These are phyloP conservation scores for Ammospiza nelsoni DNA, from an alignment of 2,113 vertebrate species.

Conservation along the genomic window DNA sequence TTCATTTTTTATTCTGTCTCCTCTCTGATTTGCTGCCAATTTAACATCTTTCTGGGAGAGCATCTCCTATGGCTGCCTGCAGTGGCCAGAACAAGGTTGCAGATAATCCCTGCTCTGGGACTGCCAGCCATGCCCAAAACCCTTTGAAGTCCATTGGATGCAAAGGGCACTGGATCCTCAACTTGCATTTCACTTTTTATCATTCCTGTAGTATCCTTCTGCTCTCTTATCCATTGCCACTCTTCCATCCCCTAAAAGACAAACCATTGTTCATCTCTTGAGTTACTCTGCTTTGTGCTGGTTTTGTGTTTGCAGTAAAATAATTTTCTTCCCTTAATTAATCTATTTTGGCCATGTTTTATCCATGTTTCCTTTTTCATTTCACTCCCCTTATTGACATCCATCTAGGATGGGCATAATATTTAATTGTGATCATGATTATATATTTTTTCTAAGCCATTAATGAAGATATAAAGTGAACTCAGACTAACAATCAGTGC, in stretches of 20 bases:
- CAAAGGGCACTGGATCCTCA: neutral
- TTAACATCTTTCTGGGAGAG: neutral
- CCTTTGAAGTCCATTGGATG: neutral
- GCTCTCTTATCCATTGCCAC: neutral
- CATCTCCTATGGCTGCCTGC: neutral
- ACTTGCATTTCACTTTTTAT: neutral
- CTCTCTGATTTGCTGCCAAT: constrained; percentile 6
- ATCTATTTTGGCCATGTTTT: neutral
- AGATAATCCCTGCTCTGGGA: neutral
- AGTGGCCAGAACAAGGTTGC: neutral
- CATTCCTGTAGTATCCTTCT: neutral
- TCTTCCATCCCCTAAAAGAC: neutral
- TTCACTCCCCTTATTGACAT: neutral
- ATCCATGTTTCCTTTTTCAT: neutral
- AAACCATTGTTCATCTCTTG: accelerated
- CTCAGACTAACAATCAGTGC: neutral
- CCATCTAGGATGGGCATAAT: neutral
- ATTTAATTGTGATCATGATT: neutral
- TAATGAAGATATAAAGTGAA: neutral
- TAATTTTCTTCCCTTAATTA: neutral
- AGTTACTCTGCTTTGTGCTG: neutral
- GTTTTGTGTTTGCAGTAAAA: neutral
- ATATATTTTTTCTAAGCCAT: neutral
- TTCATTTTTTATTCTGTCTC: neutral
- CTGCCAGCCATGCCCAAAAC: neutral